phyloP scores from a whole-genome alignment of 2,797 vertebrate species.

The Arctocebus calabarensis region DNA sequence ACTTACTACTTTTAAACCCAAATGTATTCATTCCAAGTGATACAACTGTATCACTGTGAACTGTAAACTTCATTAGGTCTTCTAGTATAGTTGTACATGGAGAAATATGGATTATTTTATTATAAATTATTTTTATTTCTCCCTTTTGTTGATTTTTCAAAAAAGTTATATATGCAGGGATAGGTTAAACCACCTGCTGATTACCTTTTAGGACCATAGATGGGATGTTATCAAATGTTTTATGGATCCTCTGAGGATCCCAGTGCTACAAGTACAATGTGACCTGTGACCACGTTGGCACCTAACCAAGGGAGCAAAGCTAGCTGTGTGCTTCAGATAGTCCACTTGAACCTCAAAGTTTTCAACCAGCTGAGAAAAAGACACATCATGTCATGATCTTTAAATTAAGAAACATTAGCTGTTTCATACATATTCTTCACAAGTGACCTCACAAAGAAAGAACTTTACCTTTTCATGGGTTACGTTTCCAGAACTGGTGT shows the following conservation, averaged over 20 bases:
- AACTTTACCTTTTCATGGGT: conserved; percentile 92
- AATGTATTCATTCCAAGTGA: background rate
- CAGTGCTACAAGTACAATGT: background rate
- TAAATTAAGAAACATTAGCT: background rate
- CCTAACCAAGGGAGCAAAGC: background rate
- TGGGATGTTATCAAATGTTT: background rate
- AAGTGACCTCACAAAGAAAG: conserved; percentile 1
- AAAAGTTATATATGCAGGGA: background rate
- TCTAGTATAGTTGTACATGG: background rate
- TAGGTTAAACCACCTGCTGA: background rate
- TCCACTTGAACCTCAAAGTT: background rate
- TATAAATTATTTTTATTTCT: background rate
- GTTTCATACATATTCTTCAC: background rate
- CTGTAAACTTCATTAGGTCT: background rate
- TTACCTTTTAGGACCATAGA: background rate
- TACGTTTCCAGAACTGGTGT: conserved; percentile 91
- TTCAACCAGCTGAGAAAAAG: background rate
- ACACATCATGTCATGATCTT: background rate
- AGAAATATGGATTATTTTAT: background rate
- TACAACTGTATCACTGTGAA: background rate
- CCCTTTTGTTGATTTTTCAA: background rate
- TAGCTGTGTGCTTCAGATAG: background rate
- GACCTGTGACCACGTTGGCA: background rate
- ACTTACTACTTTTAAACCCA: background rate
- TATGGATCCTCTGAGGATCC: background rate